phyloP scores from a whole-genome alignment of 2,797 vertebrate genomes.

The Monodelphis domestica region DNA sequence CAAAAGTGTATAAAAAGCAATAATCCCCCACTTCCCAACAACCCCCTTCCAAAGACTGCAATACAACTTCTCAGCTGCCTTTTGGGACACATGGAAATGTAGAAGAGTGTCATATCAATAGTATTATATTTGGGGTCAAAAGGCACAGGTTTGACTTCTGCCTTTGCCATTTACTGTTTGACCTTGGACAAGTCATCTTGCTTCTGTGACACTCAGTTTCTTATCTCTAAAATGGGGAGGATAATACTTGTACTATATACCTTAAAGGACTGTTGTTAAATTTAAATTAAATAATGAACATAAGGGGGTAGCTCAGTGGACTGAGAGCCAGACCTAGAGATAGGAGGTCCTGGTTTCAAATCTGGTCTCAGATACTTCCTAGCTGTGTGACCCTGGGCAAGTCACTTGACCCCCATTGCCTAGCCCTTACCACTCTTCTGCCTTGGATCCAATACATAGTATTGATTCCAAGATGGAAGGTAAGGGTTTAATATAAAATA shows the following conservation, averaged over 20 bases:
- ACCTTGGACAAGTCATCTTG: background rate
- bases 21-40: background rate
- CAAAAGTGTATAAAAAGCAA: background rate
- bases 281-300: background rate
- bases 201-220: background rate
- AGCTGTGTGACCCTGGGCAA: too few relatives aligned
- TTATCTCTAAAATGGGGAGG: background rate
- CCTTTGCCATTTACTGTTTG: background rate
- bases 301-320: too few relatives aligned
- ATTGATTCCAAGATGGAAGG: too few relatives aligned
- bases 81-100: background rate
- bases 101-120: background rate
- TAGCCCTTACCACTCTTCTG: too few relatives aligned
- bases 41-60: background rate
- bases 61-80: background rate
- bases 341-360: too few relatives aligned
- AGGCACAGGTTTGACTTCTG: background rate
- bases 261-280: background rate
- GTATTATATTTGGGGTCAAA: background rate
- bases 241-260: background rate
- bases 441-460: too few relatives aligned
- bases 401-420: too few relatives aligned
- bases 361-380: too few relatives aligned
- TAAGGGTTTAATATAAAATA: too few relatives aligned
- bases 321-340: too few relatives aligned